Base-by-base conservation (phyloP, 2,113 vertebrate genomes). In the Pantherophis guttatus region DNA sequence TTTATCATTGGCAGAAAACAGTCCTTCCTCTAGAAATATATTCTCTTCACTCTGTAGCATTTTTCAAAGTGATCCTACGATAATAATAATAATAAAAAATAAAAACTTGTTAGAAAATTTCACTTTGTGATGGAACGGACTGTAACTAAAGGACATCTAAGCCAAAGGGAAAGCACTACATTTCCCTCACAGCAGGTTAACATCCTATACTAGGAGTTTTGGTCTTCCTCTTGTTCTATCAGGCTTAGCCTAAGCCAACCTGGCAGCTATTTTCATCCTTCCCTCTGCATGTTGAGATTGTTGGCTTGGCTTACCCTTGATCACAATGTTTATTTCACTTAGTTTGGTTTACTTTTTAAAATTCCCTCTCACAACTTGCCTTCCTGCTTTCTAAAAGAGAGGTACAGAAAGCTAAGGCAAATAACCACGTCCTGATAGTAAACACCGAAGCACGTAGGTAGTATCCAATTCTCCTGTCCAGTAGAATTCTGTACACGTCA, bases 311-410 rank as follows among this genome's bases (percentile, higher is more conserved):
- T 87, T 50, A 90, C 50, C 93, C 52, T 92, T 53, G 52, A 92
- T 88, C 48, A 92, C 0, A 0, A 0, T 55, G 8, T 75, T 94
- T 86, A 94, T 75, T 57, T 95, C n/a, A 90, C 96, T 95, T 70
- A 24, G 94, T 94, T 95, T 95, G 0, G n/a, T 94, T 88, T n/a
- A 19, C 57, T 58, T 95, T 62, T 93, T 75, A 75, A 85, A 93
- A 2, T 88, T 93, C 90, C 92, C 93, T 93, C 91, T 90, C 91
- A 95, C 93, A 54, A 86, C 17, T 39, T 81, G 75, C 33, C 33
- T 81, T 44, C 75, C 50, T 58, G 75, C 92, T 89, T 90, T 70
- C 13, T 33, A 44, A 93, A 39, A 44, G 75, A 93, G 48, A 90
- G 15, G 62, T 33, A 29, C 15, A 62, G 24, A 93, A 59, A 86